A percentile compares a stretch with the other conserved stretches of the same genome.
Evolutionary conservation across 2,888 invertebrate species (phyloP).

Genomic region (Esperia sulphurella): DNA sequence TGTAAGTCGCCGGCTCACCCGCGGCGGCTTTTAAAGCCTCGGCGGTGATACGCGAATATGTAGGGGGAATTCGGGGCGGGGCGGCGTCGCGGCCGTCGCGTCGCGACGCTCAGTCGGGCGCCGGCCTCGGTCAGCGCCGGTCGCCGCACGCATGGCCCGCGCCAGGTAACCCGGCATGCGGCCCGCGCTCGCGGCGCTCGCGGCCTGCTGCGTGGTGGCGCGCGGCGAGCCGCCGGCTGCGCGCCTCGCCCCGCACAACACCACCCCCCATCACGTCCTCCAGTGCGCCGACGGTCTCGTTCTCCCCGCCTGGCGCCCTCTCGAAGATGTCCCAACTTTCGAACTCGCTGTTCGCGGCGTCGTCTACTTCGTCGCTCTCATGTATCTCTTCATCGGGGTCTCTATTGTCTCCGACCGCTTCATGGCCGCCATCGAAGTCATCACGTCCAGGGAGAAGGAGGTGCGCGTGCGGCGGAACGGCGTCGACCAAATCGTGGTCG

Average conservation of each 20-base stretch:
- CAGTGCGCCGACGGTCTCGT: constrained; percentile 91
- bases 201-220: constrained; percentile 67
- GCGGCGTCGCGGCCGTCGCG: constrained; percentile 28
- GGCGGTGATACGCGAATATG: constrained; percentile 1
- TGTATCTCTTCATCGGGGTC: constrained; percentile 98
- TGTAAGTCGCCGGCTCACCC: constrained; percentile 19
- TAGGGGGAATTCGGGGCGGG: constrained; percentile 23
- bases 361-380: constrained; percentile 92
- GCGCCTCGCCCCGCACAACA: constrained; percentile 56
- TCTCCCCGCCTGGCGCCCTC: constrained; percentile 93
- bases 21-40: constrained; percentile 18
- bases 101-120: constrained; percentile 71
- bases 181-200: constrained; percentile 72
- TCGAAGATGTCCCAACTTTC: constrained; percentile 84
- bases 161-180: constrained; percentile 71
- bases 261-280: constrained; percentile 57
- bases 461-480: constrained; percentile 93
- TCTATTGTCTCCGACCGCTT: constrained; percentile 99
- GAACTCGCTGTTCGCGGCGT: constrained; percentile 92
- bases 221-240: constrained; percentile 62
- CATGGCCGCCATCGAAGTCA: constrained; percentile 99
- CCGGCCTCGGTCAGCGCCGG: constrained; percentile 72
- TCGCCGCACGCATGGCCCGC: constrained; percentile 53
- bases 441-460: constrained; percentile 98
- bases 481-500: constrained; percentile 93